Evolutionary conservation across 2,888 invertebrate species (phyloP).

Genomic region (Rhimphoctona megacephalus): DNA sequence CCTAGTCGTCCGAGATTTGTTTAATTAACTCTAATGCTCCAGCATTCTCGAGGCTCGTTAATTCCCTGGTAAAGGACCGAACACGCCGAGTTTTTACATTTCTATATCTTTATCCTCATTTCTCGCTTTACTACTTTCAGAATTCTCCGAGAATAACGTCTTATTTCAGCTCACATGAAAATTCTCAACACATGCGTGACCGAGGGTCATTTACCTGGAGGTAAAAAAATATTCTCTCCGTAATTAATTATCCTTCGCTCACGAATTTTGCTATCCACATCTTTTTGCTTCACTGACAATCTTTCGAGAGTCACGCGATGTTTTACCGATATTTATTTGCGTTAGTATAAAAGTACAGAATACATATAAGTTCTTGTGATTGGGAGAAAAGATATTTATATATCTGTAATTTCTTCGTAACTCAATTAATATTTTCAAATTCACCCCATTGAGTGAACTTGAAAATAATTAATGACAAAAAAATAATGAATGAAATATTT

Average conservation of each 20-base stretch:
- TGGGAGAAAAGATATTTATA: neutral
- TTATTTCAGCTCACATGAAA: conserved; percentile 65
- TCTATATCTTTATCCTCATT: conserved; percentile 29
- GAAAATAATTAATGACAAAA: neutral
- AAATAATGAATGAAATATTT: neutral
- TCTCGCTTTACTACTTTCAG: conserved; percentile 49
- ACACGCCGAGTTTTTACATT: conserved; percentile 60
- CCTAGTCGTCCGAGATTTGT: conserved; percentile 61
- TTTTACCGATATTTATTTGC: conserved; percentile 5
- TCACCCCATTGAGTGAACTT: neutral
- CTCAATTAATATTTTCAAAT: no score
- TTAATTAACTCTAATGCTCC: conserved; percentile 65
- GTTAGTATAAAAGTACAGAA: neutral
- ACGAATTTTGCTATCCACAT: conserved; percentile 11
- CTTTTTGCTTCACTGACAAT: neutral
- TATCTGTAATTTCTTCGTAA: neutral
- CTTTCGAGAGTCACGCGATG: neutral
- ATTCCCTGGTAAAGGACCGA: conserved; percentile 41
- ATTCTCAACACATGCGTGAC: conserved; percentile 60
- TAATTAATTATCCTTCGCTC: conserved; percentile 33
- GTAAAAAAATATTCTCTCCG: conserved; percentile 7
- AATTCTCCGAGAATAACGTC: conserved; percentile 54
- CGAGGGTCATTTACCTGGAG: conserved; percentile 24
- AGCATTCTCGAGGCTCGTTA: conserved; percentile 65
- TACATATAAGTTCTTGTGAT: neutral